Evolutionary conservation across 2,888 invertebrate species (phyloP).

Genomic region (Incurvaria masculella): DNA sequence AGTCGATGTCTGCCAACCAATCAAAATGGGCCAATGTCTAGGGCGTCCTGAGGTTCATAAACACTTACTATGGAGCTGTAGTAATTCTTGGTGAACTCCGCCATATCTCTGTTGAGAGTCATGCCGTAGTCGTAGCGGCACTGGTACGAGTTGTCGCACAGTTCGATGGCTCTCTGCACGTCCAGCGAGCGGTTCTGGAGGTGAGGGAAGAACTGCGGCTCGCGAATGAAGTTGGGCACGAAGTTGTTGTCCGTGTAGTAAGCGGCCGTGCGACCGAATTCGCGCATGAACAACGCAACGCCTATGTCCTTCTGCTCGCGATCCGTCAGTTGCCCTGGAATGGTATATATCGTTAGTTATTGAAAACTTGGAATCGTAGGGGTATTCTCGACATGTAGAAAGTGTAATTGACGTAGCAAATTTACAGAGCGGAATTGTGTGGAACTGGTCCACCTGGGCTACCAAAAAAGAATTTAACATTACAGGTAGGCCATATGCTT

Average conservation of each 20-base stretch:
- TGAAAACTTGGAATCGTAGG: too few species aligned
- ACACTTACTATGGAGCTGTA: conserved; percentile 60
- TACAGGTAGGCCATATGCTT: too few species aligned
- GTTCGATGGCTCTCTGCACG: conserved; percentile 59
- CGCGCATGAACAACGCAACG: conserved; percentile 71
- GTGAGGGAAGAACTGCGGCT: conserved; percentile 71
- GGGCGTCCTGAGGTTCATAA: too few species aligned
- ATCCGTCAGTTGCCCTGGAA: conserved; percentile 75
- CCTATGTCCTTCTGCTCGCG: conserved; percentile 70
- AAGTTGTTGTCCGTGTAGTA: conserved; percentile 79
- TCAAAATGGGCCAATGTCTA: too few species aligned
- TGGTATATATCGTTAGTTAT: conserved; percentile 7
- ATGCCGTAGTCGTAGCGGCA: conserved; percentile 87
- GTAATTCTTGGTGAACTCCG: conserved; percentile 83
- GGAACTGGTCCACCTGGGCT: too few species aligned
- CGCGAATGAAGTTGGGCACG: conserved; percentile 67
- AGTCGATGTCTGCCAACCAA: too few species aligned
- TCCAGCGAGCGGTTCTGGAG: conserved; percentile 63
- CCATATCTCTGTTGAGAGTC: conserved; percentile 80
- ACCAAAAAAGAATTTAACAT: too few species aligned
- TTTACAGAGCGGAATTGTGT: too few species aligned
- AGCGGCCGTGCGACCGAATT: conserved; percentile 76
- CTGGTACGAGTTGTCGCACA: conserved; percentile 81
- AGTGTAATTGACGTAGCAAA: too few species aligned
- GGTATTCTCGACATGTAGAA: too few species aligned